Base-by-base conservation (phyloP, 2,797 vertebrate species). In the Silurus aristotelis region DNA sequence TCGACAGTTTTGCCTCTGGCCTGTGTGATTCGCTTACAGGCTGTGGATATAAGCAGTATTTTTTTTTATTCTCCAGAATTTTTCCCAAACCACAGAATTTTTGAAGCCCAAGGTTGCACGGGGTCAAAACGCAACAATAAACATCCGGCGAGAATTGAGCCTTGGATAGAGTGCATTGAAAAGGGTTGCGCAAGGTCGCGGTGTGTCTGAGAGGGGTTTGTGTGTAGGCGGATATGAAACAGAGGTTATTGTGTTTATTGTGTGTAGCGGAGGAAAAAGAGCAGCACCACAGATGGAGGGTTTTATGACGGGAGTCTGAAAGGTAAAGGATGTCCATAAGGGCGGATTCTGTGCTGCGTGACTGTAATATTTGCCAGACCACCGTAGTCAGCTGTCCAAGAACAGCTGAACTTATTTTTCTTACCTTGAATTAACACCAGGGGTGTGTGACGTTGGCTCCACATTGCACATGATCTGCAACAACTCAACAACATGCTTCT, bases 151-250 rank as follows among this genome's bases (percentile, higher is more conserved):
- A 56, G 68, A n/a, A 66, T 77, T 66, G n/a, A 25, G 31, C 38
- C 75, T 6, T 71, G 78, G 60, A 77, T 80, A 52, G 82, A 83
- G 80, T 78, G 66, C 71, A 71, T 52, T 80, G 79, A 63, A 68
- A 15, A 43, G 46, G 13, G 68, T 68, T 81, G 64, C 14, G 14
- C 46, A 55, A 68, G 80, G 80, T 81, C 46, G 1, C 25, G 52
- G 63, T 27, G 27, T 60, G 9, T 77, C 64, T 20, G 56, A 64
- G 52, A 70, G 48, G 27, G 27, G 20, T 78, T 75, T 63, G 72
- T 86, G 75, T 67, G 31, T 22, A 56, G 20, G 48, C 46, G 38
- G 64, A 68, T 81, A 25, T 12, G 61, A 80, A 61, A 66, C 63
- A 48, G 82, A 43, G 82, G 58, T 64, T 73, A 78, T 67, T 78